Evolutionary conservation across 2,888 invertebrate genomes (phyloP).

Genomic region (Tromatobia lineatoria): DNA sequence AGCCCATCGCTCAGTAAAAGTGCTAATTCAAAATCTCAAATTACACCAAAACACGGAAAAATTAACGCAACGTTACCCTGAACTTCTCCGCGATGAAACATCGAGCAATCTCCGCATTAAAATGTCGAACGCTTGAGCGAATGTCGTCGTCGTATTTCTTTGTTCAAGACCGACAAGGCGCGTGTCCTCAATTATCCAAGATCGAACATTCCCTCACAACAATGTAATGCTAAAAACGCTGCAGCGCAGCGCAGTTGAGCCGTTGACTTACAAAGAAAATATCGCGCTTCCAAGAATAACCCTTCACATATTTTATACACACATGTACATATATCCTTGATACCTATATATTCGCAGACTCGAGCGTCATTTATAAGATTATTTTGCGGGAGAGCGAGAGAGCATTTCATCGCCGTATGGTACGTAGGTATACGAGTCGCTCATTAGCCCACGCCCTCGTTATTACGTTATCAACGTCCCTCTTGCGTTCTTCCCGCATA

Average conservation of each 20-base stretch:
- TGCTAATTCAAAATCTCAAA: not conserved
- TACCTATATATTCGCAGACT: not conserved
- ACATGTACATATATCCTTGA: not conserved
- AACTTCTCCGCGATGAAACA: not conserved
- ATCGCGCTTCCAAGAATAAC: constrained; percentile 14
- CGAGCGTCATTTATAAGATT: constrained; percentile 47
- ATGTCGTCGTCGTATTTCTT: constrained; percentile 3
- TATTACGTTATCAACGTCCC: constrained; percentile 83
- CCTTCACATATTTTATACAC: not conserved
- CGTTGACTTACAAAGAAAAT: constrained; percentile 11
- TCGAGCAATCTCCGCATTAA: constrained; percentile 2
- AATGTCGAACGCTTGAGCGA: constrained; percentile 31
- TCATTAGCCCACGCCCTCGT: constrained; percentile 82
- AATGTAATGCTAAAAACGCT: constrained; percentile 11
- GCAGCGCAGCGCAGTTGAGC: not conserved
- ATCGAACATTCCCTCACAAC: not conserved
- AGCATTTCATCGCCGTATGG: constrained; percentile 48
- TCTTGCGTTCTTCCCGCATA: constrained; percentile 56
- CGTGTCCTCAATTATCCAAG: constrained; percentile 28
- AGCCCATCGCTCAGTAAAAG: not conserved
- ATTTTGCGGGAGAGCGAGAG: constrained; percentile 36
- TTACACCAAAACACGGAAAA: constrained; percentile 2
- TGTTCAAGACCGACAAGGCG: not conserved
- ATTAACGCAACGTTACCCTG: not conserved
- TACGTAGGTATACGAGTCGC: constrained; percentile 68